These are phyloP conservation scores for Caenorhabditis sp. DNA, from an alignment of 2,888 invertebrate species.

Conservation along the genomic window DNA sequence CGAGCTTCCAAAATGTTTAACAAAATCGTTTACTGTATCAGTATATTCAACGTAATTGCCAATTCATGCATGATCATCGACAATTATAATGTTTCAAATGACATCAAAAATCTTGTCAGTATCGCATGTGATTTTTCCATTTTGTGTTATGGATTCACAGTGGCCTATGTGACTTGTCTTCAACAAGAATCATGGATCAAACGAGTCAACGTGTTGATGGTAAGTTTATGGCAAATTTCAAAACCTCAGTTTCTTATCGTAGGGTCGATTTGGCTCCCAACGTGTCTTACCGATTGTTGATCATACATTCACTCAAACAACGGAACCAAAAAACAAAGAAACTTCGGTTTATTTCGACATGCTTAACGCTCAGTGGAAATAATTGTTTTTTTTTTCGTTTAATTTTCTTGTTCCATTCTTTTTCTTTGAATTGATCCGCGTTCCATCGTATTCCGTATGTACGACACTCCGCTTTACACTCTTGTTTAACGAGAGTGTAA, in stretches of 20 bases:
- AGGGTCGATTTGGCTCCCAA: conserved; percentile 15
- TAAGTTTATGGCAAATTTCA: background rate
- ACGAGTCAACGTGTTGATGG: conserved; percentile 16
- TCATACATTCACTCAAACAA: conserved; percentile 1
- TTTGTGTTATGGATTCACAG: conserved; percentile 26
- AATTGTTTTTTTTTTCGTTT: no score
- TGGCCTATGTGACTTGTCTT: conserved; percentile 17
- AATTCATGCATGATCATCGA: conserved; percentile 28
- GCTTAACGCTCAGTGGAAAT: conserved; percentile 21
- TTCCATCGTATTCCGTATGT: no score
- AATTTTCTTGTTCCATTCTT: no score
- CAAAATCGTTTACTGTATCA: conserved; percentile 25
- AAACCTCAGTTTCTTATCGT: background rate
- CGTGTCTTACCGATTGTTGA: conserved; percentile 14
- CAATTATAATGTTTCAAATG: conserved; percentile 22
- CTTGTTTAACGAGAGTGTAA: no score
- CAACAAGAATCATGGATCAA: conserved; percentile 26
- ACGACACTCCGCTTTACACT: no score
- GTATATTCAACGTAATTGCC: conserved; percentile 28
- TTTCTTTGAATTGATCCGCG: no score
- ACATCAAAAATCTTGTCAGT: conserved; percentile 13
- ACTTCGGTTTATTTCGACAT: conserved; percentile 27
- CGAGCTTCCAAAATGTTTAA: conserved; percentile 24
- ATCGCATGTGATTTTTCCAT: conserved; percentile 26
- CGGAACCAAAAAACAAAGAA: conserved; percentile 6